phyloP scores from a whole-genome alignment of 2,113 vertebrate genomes.

The Desmodus rotundus region DNA sequence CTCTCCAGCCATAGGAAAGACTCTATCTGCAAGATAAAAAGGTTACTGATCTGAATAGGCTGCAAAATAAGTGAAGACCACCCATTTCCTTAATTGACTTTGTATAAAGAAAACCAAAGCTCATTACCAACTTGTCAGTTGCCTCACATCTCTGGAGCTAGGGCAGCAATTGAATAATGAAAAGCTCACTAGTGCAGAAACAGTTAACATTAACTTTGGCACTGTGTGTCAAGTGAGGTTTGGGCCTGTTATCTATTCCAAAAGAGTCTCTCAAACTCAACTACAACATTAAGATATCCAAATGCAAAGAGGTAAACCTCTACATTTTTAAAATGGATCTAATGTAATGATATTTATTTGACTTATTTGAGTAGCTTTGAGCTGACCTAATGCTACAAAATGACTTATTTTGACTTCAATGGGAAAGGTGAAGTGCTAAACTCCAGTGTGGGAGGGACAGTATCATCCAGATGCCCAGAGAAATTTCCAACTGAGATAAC shows the following conservation, averaged over 20 bases:
- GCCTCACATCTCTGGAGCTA: constrained; percentile 32
- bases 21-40: constrained; percentile 30
- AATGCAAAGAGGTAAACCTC: background rate
- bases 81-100: constrained; percentile 55
- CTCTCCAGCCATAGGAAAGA: background rate
- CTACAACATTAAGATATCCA: background rate
- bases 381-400: background rate
- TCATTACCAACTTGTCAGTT: constrained; percentile 56
- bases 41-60: constrained; percentile 48
- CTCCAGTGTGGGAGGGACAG: background rate
- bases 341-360: background rate
- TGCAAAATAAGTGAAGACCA: constrained; percentile 55
- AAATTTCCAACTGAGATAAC: constrained; percentile 10
- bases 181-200: constrained; percentile 50
- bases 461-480: background rate
- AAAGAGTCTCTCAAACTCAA: background rate
- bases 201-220: constrained; percentile 61
- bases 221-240: constrained; percentile 37
- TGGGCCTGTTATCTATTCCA: constrained; percentile 11
- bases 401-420: background rate
- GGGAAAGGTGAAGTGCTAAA: background rate
- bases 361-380: background rate
- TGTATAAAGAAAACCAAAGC: constrained; percentile 46
- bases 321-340: background rate
- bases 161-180: constrained; percentile 37